A percentile compares a stretch with the other conserved stretches of the same genome.
phyloP scores from a whole-genome alignment of 2,888 invertebrate species.

The Mechanitis mazaeus region DNA sequence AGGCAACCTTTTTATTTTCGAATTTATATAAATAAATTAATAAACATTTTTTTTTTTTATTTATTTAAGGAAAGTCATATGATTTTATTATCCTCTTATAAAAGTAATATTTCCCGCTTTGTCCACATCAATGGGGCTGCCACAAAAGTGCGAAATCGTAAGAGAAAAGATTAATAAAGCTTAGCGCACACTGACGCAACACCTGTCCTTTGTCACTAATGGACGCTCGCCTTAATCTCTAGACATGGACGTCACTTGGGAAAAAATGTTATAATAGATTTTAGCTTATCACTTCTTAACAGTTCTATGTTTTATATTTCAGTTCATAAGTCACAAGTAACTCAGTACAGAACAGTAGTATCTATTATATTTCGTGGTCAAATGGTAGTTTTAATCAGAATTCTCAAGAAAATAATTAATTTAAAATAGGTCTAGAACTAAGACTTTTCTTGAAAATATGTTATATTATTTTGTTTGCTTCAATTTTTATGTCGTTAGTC shows the following conservation, averaged over 20 bases:
- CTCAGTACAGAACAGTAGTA: too few species aligned
- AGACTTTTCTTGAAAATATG: too few species aligned
- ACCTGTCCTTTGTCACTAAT: conserved; percentile 76
- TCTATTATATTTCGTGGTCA: too few species aligned
- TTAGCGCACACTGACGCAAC: conserved; percentile 62
- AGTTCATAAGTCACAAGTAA: neutral
- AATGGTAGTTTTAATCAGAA: too few species aligned
- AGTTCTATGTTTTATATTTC: neutral
- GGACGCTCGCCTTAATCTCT: conserved; percentile 46
- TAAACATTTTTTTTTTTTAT: too few species aligned
- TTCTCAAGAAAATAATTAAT: too few species aligned
- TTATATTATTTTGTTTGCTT: too few species aligned
- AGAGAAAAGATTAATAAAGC: conserved; percentile 76
- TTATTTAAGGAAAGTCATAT: too few species aligned
- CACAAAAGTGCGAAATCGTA: conserved; percentile 67
- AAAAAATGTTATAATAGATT: conserved; percentile 21
- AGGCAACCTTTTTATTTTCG: too few species aligned
- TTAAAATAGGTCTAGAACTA: too few species aligned
- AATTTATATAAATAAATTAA: too few species aligned
- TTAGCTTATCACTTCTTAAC: conserved; percentile 12
- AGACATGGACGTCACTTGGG: conserved; percentile 29
- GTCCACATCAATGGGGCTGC: conserved; percentile 55
- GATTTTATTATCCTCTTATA: neutral
- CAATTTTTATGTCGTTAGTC: too few species aligned
- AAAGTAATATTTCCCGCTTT: conserved; percentile 37